Base-by-base conservation (phyloP, 2,797 vertebrate species). In the Micrastur ruficollis region DNA sequence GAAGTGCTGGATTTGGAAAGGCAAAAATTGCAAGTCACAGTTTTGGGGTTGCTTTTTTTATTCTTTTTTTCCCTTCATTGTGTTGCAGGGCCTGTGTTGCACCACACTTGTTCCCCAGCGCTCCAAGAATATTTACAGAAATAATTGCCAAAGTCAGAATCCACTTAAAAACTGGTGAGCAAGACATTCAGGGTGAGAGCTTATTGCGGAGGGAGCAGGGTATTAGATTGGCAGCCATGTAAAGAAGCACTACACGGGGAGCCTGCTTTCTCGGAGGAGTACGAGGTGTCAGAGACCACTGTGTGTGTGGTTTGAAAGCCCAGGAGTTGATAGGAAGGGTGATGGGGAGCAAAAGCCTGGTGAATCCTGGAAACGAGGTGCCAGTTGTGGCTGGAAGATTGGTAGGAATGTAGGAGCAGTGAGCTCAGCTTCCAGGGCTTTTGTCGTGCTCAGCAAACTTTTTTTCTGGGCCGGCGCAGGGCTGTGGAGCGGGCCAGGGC, bases 221-320 rank as follows among this genome's bases (percentile, higher is more conserved):
- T 40, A 32, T 40, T 14, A 5, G 18, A 19, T 38, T 3, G 1
- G 34, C 50, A 55, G 53, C 81, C 61, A 2, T 0, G 1, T 66
- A 79, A 72, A n/a, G 72, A 46, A 75, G 27, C 47, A 7, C 55
- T 14, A 0, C 1, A 0, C 14, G 1, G 1, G 2, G 55, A 68
- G 70, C 32, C 70, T 40, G 40, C 53, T 58, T n/a, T 31, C 34
- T 2, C 21, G 65, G 74, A 22, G 29, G 25, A 86, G 2, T 5
- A 6, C 0, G 1, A n/a, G 29, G 34, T 0, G 0, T 31, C 58
- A 1, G 6, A 70, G 74, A 38, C 29, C 26, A 23, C 5, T 0
- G 0, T 2, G 17, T 3, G 7, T 9, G 56, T 16, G 13, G 32
- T 8, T 71, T n/a, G 38, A 29, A 26, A 53, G 49, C 53, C 11